Evolutionary conservation across 2,113 vertebrate species (phyloP), one percentile per base, ranked within the genome.

Genomic region (Coregonus clupeaformis): DNA sequence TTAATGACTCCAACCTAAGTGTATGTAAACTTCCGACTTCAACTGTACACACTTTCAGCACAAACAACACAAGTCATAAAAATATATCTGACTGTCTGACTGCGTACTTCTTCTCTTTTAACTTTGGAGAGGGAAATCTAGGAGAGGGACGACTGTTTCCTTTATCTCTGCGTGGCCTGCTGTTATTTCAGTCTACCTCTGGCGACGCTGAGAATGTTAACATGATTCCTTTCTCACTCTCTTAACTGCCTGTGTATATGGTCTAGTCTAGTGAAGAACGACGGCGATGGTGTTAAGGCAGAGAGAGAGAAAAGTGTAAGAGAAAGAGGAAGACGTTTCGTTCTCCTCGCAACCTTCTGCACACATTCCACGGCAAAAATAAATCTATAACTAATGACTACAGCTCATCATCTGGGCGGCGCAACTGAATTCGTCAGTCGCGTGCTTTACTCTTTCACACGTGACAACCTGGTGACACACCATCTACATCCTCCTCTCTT

Each of bases 171-270:
- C 73, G 24, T 74, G 82, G n/a, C 72, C 0, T 6, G 29, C 76
- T 76, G 78, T 76, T 84, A 47, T 89, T 75, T 78, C 79, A 49
- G 68, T 73, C 70, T 0, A 20, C 77, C 64, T 76, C 71, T 72
- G 66, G 55, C 20, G 72, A 30, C 20, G 57, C 86, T 89, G 86
- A 87, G 83, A 89, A 89, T 67, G 66, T 62, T 75, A 76, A 62
- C 71, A 80, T 69, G 57, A 85, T 89, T 89, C 80, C 85, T 91
- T 88, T 92, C 90, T 86, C 88, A 88, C 77, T 85, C 74, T 75
- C 80, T 87, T 87, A 91, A 90, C 87, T 77, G 76, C 68, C 75
- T 25, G 74, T 80, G 79, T 77, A 79, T 29, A 20, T 75, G 42
- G 36, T 42, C 36, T 12, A 42, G 36, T 42, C 36, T 11, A 42